Base-by-base conservation (phyloP, 2,797 vertebrate genomes). In the Rhinichthys osculus region DNA sequence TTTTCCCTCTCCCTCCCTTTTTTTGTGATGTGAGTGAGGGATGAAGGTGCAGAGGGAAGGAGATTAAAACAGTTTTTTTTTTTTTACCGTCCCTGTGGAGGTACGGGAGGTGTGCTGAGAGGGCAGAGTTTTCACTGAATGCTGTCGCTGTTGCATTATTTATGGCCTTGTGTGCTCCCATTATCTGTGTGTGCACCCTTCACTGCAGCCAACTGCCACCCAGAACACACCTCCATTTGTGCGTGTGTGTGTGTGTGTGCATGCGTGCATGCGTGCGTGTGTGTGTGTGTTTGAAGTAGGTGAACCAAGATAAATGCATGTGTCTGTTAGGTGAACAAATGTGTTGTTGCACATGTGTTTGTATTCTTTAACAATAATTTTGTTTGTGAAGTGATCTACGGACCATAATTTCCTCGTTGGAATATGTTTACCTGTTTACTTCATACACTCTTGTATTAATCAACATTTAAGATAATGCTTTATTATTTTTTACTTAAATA, bases 21-120 rank as follows among this genome's bases (percentile, higher is more conserved):
- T 52, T 85, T 59, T 64, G 77, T 87, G 69, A 76, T 85, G 70
- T 89, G 82, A 67, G 70, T 70, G 83, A 82, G 82, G 81, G 73
- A 50, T 80, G 78, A 82, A 59, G 38, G 78, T 82, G 57, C 57
- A 50, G 59, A 78, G 59, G 76, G 19, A 81, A 81, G 78, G 83
- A 90, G 90, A 92, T 94, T 90, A 92, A 93, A 92, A 90, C 89
- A 78, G 74, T 87, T 88, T 64, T 94, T 72, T 64, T 94, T 72
- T 74, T 83, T 91, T 91, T 54, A 77, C 90, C 88, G 90, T 92
- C 89, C 91, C 85, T 88, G 76, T 85, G 85, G 89, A 89, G 90
- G 89, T 90, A 90, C 62, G 82, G 88, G 14, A 87, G 77, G 87
- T 91, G 83, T 93, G 95, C 95, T 96, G 95, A 96, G 94, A 90